Percentiles rank a stretch among this genome's conserved stretches.
Conservation (phyloP, 2,888 invertebrate genomes). For the Notodonta ziczac region DNA sequence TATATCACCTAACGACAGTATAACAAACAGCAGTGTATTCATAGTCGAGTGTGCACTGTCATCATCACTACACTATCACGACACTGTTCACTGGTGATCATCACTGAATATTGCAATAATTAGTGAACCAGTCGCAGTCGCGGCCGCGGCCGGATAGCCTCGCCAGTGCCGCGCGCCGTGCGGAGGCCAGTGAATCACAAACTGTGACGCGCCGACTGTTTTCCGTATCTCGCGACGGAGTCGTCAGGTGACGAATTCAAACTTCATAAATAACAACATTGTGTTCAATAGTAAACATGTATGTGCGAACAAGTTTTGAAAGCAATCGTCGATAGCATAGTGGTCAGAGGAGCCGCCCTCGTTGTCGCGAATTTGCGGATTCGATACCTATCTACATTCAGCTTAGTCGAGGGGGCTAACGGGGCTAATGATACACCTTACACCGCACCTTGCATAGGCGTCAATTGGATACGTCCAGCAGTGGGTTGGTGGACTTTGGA, state of each 20-base stretch:
- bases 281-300: not conserved
- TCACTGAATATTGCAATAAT: not conserved
- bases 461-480: no score
- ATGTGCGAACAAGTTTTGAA: no score
- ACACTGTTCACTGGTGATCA: constrained; percentile 12
- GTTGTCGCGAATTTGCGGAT: no score
- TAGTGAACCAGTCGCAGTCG: not conserved
- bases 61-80: constrained; percentile 14
- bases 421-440: no score
- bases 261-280: not conserved
- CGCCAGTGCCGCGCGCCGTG: constrained; percentile 14
- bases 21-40: constrained; percentile 18
- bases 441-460: no score
- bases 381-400: no score
- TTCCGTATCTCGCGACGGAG: constrained; percentile 20
- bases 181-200: constrained; percentile 60
- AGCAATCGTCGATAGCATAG: no score
- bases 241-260: not conserved
- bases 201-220: constrained; percentile 39
- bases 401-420: no score
- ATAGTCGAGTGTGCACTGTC: constrained; percentile 13
- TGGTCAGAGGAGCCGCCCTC: no score
- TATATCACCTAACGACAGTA: constrained; percentile 34
- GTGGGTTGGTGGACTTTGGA: no score
- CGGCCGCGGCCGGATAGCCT: constrained; percentile 13